Percentiles rank a stretch among this genome's conserved stretches.
These are phyloP conservation scores for Hanleya hanleyi DNA, from an alignment of 2,888 invertebrate species.

Conservation along the genomic window DNA sequence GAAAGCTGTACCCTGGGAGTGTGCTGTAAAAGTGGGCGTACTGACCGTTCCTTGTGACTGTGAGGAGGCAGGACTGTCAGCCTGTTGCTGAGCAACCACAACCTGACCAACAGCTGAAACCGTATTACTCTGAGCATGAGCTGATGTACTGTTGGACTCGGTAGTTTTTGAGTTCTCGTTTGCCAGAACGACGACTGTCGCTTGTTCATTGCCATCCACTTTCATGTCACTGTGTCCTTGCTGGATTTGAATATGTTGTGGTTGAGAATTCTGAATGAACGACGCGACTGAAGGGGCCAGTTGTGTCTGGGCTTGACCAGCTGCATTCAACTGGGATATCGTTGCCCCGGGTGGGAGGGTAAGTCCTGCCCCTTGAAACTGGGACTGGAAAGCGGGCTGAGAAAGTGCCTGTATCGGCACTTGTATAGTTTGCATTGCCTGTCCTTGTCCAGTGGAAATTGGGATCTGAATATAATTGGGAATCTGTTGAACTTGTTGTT, in stretches of 20 bases:
- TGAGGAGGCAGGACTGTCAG: constrained; percentile 8
- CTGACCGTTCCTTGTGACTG: background rate
- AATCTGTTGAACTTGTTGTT: constrained; percentile 53
- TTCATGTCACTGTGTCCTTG: background rate
- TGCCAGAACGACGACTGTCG: background rate
- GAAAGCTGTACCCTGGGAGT: constrained; percentile 11
- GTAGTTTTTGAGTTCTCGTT: constrained; percentile 11
- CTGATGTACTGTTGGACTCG: constrained; percentile 24
- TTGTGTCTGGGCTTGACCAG: constrained; percentile 25
- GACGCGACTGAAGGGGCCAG: background rate
- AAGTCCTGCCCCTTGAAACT: constrained; percentile 22
- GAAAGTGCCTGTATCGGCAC: constrained; percentile 88
- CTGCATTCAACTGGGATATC: constrained; percentile 20
- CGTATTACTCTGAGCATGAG: constrained; percentile 21
- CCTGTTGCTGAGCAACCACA: constrained; percentile 6
- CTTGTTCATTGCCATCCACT: background rate
- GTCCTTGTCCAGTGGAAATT: constrained; percentile 88
- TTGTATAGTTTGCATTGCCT: constrained; percentile 95
- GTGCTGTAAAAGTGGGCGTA: background rate
- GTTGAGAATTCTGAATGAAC: background rate
- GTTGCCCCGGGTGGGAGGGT: constrained; percentile 16
- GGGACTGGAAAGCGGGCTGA: background rate
- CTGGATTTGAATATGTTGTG: background rate
- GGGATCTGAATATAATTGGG: constrained; percentile 88
- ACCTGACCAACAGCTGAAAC: constrained; percentile 18